Evolutionary conservation across 1,140 invertebrate species (phyloP).

Genomic region (Zaprionus vittiger): DNA sequence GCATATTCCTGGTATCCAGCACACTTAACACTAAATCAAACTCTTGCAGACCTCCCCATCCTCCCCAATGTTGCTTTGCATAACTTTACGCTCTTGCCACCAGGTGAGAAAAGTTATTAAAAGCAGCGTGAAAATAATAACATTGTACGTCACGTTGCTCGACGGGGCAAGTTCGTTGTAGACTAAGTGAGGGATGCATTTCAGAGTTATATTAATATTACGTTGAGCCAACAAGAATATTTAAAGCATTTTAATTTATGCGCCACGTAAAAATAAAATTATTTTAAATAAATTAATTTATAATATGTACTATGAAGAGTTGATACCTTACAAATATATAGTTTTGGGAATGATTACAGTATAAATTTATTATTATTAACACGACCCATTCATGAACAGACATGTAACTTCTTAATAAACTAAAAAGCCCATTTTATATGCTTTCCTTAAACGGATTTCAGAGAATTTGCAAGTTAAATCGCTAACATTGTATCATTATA

Average conservation of each 20-base stretch:
- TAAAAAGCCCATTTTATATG: no score
- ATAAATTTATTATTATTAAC: no score
- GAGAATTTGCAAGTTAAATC: background rate
- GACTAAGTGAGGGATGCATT: background rate
- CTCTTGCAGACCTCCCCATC: background rate
- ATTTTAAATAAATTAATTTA: background rate
- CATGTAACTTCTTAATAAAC: no score
- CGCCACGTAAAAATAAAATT: background rate
- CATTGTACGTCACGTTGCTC: constrained; percentile 42
- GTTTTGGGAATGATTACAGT: no score
- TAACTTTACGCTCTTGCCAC: constrained; percentile 13
- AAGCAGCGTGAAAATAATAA: constrained; percentile 63
- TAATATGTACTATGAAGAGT: background rate
- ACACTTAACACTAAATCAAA: constrained; percentile 34
- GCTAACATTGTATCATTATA: background rate
- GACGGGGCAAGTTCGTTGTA: background rate
- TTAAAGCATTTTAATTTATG: background rate
- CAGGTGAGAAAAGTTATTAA: constrained; percentile 53
- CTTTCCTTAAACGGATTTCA: no score
- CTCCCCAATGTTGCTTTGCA: constrained; percentile 1
- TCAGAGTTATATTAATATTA: background rate
- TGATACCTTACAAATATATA: background rate
- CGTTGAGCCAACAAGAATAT: background rate
- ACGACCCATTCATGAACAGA: no score
- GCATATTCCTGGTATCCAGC: background rate